Conservation (phyloP, 2,797 vertebrate species). For the Pseudochirops cupreus region DNA sequence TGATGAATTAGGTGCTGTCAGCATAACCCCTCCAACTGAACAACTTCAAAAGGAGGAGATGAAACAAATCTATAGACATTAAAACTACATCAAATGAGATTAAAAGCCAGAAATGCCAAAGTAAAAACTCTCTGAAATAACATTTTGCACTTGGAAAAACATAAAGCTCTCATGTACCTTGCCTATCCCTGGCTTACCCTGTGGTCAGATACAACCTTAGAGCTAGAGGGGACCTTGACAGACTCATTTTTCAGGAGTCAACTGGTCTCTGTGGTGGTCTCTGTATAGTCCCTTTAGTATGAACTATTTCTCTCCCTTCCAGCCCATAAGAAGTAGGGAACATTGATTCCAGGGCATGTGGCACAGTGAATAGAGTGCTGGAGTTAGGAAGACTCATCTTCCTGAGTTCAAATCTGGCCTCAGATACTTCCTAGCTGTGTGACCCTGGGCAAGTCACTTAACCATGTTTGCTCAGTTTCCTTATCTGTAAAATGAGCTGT, state of each 20-base stretch:
- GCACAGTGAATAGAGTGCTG: neutral
- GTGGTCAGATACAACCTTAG: neutral
- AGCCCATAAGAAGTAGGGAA: neutral
- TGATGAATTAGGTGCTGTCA: neutral
- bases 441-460: neutral
- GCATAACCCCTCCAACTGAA: neutral
- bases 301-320: neutral
- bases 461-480: neutral
- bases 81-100: neutral
- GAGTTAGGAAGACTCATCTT: neutral
- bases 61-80: neutral
- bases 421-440: neutral
- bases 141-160: neutral
- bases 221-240: neutral
- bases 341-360: neutral
- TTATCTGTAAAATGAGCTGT: neutral
- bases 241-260: neutral
- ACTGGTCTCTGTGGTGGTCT: neutral
- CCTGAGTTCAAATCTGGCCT: neutral
- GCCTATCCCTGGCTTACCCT: neutral
- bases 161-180: neutral
- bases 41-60: neutral
- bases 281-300: neutral
- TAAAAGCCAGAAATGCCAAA: neutral
- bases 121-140: neutral